Percentiles rank a stretch among this genome's conserved stretches.
Evolutionary conservation across 2,888 invertebrate genomes (phyloP).

Genomic region (Dynastes grantii): DNA sequence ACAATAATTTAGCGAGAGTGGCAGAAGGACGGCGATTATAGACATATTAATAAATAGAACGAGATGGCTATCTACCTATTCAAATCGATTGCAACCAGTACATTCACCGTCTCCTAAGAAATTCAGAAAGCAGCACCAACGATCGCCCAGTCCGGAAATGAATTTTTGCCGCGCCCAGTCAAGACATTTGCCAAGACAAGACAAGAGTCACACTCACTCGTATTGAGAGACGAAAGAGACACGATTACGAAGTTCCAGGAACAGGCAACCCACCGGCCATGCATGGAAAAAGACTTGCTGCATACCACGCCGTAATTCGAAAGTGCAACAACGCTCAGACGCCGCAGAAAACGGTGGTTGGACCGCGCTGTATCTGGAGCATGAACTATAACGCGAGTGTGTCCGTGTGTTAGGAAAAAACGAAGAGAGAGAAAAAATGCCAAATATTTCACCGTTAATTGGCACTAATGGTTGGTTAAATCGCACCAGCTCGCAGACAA

Average conservation of each 20-base stretch:
- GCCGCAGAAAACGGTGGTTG: conserved; percentile 11
- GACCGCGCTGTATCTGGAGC: conserved; percentile 37
- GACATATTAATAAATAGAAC: conserved; percentile 6
- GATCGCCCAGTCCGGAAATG: conserved; percentile 40
- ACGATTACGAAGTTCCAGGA: conserved; percentile 33
- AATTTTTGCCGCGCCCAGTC: conserved; percentile 44
- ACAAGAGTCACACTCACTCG: conserved; percentile 21
- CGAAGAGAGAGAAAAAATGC: conserved; percentile 36
- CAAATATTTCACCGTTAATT: conserved; percentile 49
- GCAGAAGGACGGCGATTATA: conserved; percentile 1
- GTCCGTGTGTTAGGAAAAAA: conserved; percentile 20
- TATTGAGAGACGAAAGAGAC: not conserved
- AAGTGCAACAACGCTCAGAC: conserved; percentile 35
- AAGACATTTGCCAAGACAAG: conserved; percentile 33
- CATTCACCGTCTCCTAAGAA: conserved; percentile 39
- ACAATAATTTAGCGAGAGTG: conserved; percentile 37
- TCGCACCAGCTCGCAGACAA: conserved; percentile 40
- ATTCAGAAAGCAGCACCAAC: conserved; percentile 33
- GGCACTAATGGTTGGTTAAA: conserved; percentile 46
- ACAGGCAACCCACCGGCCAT: conserved; percentile 24
- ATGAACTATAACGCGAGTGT: conserved; percentile 33
- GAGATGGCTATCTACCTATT: conserved; percentile 26
- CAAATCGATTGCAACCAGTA: not conserved
- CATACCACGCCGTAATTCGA: conserved; percentile 40
- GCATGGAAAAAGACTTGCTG: conserved; percentile 17